These are phyloP conservation scores for Tetramorium simillimum DNA, from an alignment of 1,140 invertebrate genomes.

Conservation along the genomic window DNA sequence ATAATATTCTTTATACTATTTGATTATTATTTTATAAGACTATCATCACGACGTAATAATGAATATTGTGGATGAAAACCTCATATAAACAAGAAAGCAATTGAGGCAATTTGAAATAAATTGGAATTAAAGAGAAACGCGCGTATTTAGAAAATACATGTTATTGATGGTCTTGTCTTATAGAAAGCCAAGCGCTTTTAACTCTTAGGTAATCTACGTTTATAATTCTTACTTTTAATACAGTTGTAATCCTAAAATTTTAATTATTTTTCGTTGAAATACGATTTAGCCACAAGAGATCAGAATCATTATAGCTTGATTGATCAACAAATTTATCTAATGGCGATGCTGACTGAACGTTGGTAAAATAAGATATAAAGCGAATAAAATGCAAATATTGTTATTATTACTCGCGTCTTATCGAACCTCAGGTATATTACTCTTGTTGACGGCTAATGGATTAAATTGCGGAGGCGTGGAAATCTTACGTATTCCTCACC, in stretches of 20 bases:
- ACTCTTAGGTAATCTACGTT: neutral
- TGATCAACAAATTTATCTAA: neutral
- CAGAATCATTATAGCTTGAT: too few species aligned
- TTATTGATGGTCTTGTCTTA: neutral
- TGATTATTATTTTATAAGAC: neutral
- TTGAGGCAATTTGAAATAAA: neutral
- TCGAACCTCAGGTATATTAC: neutral
- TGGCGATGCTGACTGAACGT: neutral
- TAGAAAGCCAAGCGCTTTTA: neutral
- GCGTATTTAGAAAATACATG: neutral
- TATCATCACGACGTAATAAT: neutral
- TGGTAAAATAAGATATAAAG: neutral
- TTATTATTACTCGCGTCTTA: neutral
- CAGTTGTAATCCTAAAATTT: neutral
- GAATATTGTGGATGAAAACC: neutral
- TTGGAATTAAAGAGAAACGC: neutral
- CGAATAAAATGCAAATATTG: neutral
- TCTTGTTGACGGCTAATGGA: slow-evolving; percentile 19
- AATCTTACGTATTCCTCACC: slow-evolving; percentile 68
- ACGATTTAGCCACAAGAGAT: neutral
- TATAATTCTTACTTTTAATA: neutral
- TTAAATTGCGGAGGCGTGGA: slow-evolving; percentile 61
- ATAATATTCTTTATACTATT: neutral
- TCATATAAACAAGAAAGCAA: neutral
- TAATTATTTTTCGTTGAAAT: neutral